Evolutionary conservation across 2,797 vertebrate genomes (phyloP), one percentile per base, ranked within the genome.

Genomic region (Lutjanus campechanus): DNA sequence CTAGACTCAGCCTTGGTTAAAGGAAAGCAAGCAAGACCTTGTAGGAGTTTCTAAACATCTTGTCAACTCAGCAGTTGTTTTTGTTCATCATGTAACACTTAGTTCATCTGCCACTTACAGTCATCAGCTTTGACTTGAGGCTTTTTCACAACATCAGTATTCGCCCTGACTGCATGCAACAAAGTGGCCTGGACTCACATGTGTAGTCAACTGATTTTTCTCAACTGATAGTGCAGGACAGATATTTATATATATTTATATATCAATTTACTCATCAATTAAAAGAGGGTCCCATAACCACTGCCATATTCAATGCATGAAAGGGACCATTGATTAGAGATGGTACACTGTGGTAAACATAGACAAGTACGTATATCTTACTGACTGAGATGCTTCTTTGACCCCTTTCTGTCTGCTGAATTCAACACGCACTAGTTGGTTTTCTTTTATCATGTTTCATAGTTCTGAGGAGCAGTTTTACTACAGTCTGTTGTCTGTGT

Each of bases 401-500:
- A 49, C 51, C 11, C 25, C 1, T 58, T 54, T 66, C 9, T 55
- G 22, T 13, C 11, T 46, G 51, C 17, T 49, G 15, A 46, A 9
- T 51, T 44, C 13, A 47, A 7, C 43, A 8, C 13, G 17, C 13
- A 6, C 7, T n/a, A 53, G 5, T 63, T 47, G 49, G 22, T 36
- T n/a, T 10, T 51, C 11, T 46, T 68, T 41, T 2, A 25, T 67
- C 50, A 22, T 19, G 43, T 59, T 46, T 69, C 41, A 54, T 67
- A 54, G 66, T 11, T 13, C 20, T 19, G 17, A 4, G 3, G 13
- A 40, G 25, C 59, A 44, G 51, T 63, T 74, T 78, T 36, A 10
- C 13, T 20, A 29, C 80, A 74, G 44, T 46, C 25, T 50, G 51
- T 22, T 1, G 17, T 20, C 47, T 61, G 41, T 54, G 61, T 82